Percentiles rank a stretch among this genome's conserved stretches.
phyloP scores from a whole-genome alignment of 2,113 vertebrate species.

The Carollia perspicillata region DNA sequence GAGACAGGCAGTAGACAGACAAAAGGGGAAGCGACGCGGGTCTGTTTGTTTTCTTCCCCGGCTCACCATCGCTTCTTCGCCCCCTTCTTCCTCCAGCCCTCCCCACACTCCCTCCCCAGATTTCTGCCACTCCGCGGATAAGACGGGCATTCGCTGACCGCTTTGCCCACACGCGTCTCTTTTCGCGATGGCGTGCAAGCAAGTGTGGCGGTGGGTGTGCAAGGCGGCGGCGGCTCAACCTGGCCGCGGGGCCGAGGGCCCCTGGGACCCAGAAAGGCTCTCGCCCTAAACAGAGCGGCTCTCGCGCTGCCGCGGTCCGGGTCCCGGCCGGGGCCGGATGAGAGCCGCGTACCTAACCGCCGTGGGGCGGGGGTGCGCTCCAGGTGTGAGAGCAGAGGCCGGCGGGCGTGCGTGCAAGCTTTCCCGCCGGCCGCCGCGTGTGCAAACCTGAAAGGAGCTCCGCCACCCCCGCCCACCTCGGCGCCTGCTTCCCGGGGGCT shows the following conservation, averaged over 20 bases:
- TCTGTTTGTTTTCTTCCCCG: constrained; percentile 24
- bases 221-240: background rate
- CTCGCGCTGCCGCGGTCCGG: background rate
- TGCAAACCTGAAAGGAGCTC: background rate
- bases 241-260: background rate
- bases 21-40: constrained; percentile 48
- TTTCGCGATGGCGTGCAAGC: background rate
- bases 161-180: background rate
- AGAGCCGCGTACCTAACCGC: accelerated
- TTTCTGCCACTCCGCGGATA: background rate
- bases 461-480: background rate
- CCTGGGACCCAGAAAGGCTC: background rate
- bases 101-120: background rate
- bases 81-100: background rate
- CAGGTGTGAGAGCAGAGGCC: background rate
- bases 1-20: constrained; percentile 46
- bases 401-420: background rate
- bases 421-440: background rate
- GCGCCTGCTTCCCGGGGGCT: background rate
- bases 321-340: no score
- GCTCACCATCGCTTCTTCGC: background rate
- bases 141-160: background rate
- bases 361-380: background rate
- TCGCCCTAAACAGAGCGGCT: background rate
- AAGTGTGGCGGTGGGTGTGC: background rate